phyloP scores from a whole-genome alignment of 2,797 vertebrate genomes.

The Sebastes kiyomatsui region DNA sequence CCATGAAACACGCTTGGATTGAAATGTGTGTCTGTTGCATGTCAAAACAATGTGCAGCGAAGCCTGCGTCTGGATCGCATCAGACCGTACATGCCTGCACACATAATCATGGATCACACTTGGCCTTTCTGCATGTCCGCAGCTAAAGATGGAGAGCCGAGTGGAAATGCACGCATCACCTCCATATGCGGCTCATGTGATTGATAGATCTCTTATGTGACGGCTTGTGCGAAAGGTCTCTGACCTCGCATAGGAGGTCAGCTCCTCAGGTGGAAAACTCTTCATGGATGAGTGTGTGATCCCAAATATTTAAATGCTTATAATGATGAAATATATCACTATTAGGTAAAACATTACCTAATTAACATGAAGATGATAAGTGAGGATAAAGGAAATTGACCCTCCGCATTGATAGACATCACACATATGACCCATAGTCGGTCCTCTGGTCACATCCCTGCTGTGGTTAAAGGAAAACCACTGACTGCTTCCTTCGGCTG shows the following conservation, averaged over 20 bases:
- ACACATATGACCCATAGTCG: neutral
- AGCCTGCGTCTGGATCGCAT: conserved; percentile 55
- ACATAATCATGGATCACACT: conserved; percentile 28
- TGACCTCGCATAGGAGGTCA: neutral
- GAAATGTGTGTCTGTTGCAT: conserved; percentile 52
- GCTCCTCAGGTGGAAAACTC: conserved; percentile 16
- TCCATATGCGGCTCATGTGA: neutral
- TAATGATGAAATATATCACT: neutral
- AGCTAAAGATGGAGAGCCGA: conserved; percentile 14
- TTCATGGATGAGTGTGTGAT: conserved; percentile 7
- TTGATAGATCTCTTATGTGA: conserved; percentile 14
- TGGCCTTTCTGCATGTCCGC: neutral
- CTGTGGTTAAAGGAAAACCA: conserved; percentile 57
- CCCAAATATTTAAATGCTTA: too few relatives aligned
- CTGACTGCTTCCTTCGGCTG: conserved; percentile 59
- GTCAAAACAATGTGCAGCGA: conserved; percentile 51
- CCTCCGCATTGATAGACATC: neutral
- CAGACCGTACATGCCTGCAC: conserved; percentile 15
- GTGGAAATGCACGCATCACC: neutral
- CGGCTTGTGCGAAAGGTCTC: conserved; percentile 10
- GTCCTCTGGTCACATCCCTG: conserved; percentile 21
- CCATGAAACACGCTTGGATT: conserved; percentile 24
- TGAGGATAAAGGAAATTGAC: neutral
- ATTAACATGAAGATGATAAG: neutral
- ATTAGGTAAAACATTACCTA: neutral